Evolutionary conservation across 2,113 vertebrate genomes (phyloP).

Genomic region (Plecturocebus donacophilus): DNA sequence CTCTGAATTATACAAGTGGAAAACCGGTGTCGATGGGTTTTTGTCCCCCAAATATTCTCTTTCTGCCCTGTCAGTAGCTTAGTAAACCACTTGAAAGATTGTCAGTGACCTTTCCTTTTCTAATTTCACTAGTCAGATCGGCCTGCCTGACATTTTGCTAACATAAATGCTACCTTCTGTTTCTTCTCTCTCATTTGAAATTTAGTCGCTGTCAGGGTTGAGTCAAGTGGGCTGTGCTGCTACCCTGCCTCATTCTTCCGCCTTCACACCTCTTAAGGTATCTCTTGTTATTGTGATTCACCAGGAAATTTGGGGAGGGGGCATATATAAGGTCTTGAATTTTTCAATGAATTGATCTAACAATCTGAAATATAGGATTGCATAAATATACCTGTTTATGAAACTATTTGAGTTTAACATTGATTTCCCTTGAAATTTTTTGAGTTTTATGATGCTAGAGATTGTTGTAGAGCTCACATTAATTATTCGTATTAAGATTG

Average conservation of each 20-base stretch:
- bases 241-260: constrained; percentile 78
- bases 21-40: background rate
- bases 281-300: constrained; percentile 76
- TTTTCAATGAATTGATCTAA: background rate
- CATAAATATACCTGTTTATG: background rate
- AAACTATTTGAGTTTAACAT: background rate
- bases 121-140: constrained; percentile 46
- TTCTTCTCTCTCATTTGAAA: constrained; percentile 70
- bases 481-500: background rate
- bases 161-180: constrained; percentile 79
- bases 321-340: background rate
- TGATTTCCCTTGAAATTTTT: constrained; percentile 33
- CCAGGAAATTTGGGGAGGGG: constrained; percentile 53
- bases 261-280: constrained; percentile 84
- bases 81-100: constrained; percentile 15
- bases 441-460: background rate
- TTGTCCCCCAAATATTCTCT: background rate
- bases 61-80: constrained; percentile 27
- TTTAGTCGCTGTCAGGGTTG: constrained; percentile 81
- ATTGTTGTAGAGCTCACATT: background rate
- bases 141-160: constrained; percentile 65
- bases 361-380: background rate
- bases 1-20: background rate
- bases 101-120: constrained; percentile 49
- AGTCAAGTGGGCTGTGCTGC: constrained; percentile 80